Percentiles rank a stretch among this genome's conserved stretches.
phyloP scores from a whole-genome alignment of 1,140 invertebrate species.

The Spodoptera frugiperda region DNA sequence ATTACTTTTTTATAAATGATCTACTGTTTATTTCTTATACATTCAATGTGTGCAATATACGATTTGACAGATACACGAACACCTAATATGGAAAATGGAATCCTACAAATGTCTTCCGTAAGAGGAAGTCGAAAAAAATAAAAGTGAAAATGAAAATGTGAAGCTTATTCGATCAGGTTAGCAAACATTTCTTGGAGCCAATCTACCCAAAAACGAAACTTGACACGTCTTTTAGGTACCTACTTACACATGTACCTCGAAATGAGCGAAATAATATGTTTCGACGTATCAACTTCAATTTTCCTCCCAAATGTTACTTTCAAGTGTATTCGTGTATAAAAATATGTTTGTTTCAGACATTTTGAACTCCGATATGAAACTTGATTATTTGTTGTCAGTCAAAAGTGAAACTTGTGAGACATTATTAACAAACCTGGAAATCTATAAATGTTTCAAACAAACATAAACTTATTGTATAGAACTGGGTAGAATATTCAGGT shows the following conservation, averaged over 20 bases:
- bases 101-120: no score
- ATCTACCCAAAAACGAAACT: slow-evolving; percentile 1
- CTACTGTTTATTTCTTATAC: no score
- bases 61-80: no score
- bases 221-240: not conserved
- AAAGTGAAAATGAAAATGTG: no score
- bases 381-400: not conserved
- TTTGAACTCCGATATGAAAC: not conserved
- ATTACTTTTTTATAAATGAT: no score
- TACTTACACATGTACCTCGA: not conserved
- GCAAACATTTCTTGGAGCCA: slow-evolving; percentile 17
- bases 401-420: no score
- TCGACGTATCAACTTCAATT: slow-evolving; percentile 19
- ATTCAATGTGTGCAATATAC: no score
- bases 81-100: no score
- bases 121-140: no score
- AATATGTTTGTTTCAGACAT: not conserved
- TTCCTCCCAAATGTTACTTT: not conserved
- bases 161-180: not conserved
- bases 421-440: not conserved
- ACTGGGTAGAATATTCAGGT: not conserved
- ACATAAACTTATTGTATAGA: no score
- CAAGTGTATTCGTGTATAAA: not conserved
- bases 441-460: no score
- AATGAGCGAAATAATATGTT: slow-evolving; percentile 5